Conservation (phyloP, 2,113 vertebrate genomes). For the Plecturocebus donacophilus region DNA sequence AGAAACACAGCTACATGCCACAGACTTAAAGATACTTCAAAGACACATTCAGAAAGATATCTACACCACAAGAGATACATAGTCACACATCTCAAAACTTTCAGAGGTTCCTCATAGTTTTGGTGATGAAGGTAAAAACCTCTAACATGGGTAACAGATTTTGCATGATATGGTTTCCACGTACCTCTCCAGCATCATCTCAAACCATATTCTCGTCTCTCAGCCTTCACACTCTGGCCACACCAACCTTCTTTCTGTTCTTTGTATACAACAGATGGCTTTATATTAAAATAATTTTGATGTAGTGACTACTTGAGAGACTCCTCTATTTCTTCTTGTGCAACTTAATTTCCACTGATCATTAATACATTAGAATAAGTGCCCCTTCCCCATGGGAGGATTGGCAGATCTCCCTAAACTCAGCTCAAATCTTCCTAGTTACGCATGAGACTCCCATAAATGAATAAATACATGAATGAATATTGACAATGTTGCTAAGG, state of each 20-base stretch:
- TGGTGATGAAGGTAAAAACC: neutral
- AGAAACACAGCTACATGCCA: neutral
- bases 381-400: neutral
- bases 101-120: neutral
- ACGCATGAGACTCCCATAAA: neutral
- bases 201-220: neutral
- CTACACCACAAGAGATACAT: neutral
- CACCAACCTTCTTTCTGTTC: neutral
- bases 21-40: neutral
- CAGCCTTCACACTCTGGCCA: neutral
- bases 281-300: neutral
- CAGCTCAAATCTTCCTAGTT: neutral
- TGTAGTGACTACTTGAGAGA: neutral
- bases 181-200: neutral
- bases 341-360: neutral
- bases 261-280: neutral
- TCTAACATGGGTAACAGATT: neutral
- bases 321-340: neutral
- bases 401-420: neutral
- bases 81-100: neutral
- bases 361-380: neutral
- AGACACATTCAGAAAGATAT: neutral
- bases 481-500: neutral
- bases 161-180: neutral
- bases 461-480: neutral